Conservation (phyloP, 2,113 vertebrate species). For the Pelecanoides urinatrix region DNA sequence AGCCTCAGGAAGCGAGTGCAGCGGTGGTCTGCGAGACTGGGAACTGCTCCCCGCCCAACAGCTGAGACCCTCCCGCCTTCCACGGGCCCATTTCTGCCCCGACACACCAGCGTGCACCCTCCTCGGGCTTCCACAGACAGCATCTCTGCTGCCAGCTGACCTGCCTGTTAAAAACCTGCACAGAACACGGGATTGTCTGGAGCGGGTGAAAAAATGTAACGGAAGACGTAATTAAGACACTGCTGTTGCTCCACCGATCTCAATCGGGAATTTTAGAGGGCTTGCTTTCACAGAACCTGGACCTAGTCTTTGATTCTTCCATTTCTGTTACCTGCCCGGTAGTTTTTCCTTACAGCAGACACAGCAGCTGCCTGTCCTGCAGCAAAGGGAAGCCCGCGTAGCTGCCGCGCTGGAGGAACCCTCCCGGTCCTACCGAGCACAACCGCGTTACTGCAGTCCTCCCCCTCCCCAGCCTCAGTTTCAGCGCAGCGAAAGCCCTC, state of each 20-base stretch:
- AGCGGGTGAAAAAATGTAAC: neutral
- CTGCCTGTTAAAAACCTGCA: neutral
- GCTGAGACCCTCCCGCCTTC: neutral
- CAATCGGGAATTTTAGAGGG: accelerated
- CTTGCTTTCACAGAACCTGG: neutral
- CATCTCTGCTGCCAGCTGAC: neutral
- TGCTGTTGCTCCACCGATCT: neutral
- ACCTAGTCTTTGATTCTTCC: too few relatives aligned
- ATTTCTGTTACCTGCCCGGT: neutral
- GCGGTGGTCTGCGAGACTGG: neutral
- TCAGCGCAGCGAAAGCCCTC: neutral
- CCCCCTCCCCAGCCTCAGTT: neutral
- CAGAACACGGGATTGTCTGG: neutral
- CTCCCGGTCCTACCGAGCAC: neutral
- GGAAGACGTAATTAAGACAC: neutral
- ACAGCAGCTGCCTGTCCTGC: neutral
- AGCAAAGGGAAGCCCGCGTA: neutral
- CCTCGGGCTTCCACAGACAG: neutral
- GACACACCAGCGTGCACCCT: neutral
- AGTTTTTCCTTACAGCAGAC: neutral
- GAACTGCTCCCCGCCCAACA: neutral
- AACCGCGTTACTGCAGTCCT: neutral
- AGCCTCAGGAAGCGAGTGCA: neutral
- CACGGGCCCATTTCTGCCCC: neutral
- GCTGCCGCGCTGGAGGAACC: neutral